A percentile compares a stretch with the other conserved stretches of the same genome.
Evolutionary conservation across 92 coral and sea anemone genomes (phyloP).

Genomic region (Ricordea florida): DNA sequence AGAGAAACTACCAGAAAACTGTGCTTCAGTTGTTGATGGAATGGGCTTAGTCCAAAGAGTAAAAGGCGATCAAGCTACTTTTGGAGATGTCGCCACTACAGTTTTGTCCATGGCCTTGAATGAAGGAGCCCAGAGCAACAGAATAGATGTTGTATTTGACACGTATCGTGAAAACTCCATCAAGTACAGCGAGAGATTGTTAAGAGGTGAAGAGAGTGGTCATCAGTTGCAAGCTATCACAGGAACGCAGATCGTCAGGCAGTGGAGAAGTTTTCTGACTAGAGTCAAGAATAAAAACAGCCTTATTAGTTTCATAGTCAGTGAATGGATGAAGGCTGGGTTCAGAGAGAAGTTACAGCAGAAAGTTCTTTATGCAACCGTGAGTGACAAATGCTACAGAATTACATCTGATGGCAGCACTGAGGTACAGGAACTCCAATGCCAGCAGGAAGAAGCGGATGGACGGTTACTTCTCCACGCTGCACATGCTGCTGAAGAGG

Average conservation of each 20-base stretch:
- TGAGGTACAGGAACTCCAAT: slow-evolving; percentile 17
- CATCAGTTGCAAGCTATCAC: slow-evolving; percentile 28
- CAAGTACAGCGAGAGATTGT: slow-evolving; percentile 42
- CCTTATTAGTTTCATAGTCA: slow-evolving; percentile 25
- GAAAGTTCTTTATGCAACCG: slow-evolving; percentile 20
- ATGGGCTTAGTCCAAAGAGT: slow-evolving; percentile 67
- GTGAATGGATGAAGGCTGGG: slow-evolving; percentile 9
- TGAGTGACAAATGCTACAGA: slow-evolving; percentile 28
- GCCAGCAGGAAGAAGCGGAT: slow-evolving; percentile 55
- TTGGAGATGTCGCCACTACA: slow-evolving; percentile 18
- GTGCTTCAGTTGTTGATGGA: slow-evolving; percentile 61
- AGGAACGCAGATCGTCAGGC: slow-evolving; percentile 24
- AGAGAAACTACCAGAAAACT: slow-evolving; percentile 40
- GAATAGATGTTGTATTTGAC: too few species aligned
- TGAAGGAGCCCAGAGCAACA: slow-evolving; percentile 35
- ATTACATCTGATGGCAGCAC: slow-evolving; percentile 12
- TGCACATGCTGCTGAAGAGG: slow-evolving; percentile 41
- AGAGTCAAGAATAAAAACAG: slow-evolving; percentile 49
- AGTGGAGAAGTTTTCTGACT: slow-evolving; percentile 55
- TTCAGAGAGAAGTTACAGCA: slow-evolving; percentile 7
- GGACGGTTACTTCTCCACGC: slow-evolving; percentile 44
- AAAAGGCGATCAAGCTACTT: slow-evolving; percentile 42
- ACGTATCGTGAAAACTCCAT: neutral
- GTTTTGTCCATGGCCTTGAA: slow-evolving; percentile 6
- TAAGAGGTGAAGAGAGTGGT: slow-evolving; percentile 49